A percentile compares a stretch with the other conserved stretches of the same genome.
phyloP scores from a whole-genome alignment of 1,140 invertebrate species.

The Hormaphis cornu region DNA sequence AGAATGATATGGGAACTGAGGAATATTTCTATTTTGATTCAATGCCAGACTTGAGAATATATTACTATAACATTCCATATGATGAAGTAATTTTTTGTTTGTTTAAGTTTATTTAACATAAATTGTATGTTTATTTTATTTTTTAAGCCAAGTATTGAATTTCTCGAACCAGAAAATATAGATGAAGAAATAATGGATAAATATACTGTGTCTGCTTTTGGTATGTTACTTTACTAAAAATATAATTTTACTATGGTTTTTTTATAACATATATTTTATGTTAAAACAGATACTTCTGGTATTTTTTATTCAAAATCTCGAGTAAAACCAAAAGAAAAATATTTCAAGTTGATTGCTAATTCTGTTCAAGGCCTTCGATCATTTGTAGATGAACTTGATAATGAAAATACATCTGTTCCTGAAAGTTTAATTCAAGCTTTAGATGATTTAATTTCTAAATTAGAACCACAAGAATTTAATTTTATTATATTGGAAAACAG shows the following conservation, averaged over 20 bases:
- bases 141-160: conserved; percentile 10
- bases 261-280: neutral
- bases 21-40: conserved; percentile 20
- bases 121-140: neutral
- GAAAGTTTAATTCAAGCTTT: neutral
- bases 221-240: neutral
- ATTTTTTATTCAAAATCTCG: neutral
- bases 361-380: conserved; percentile 18
- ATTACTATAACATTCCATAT: neutral
- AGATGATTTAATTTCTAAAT: neutral
- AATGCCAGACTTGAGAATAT: conserved; percentile 17
- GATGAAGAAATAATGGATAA: neutral
- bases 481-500: conserved; percentile 2
- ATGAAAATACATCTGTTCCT: neutral
- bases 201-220: neutral
- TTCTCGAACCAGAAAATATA: neutral
- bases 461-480: conserved; percentile 19
- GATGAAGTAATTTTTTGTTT: conserved; percentile 2
- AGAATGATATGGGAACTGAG: conserved; percentile 7
- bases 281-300: neutral
- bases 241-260: too few species aligned
- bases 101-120: neutral
- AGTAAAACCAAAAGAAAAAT: neutral
- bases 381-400: conserved; percentile 9
- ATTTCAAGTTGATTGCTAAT: conserved; percentile 31